Base-by-base conservation (phyloP, 2,888 invertebrate genomes). In the Sympetrum striolatum region DNA sequence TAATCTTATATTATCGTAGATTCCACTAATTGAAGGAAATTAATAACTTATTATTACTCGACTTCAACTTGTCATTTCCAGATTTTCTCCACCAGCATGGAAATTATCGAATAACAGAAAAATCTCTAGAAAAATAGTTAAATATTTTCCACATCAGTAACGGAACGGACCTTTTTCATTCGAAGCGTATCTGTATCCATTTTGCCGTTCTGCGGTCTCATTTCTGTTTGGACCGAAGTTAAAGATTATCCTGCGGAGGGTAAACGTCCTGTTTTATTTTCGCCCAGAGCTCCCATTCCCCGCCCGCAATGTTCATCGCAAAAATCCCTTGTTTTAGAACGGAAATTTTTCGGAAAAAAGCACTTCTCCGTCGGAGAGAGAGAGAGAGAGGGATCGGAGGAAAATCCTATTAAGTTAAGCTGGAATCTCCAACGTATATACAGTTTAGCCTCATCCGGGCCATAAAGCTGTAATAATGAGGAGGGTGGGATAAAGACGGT, bases 331-430 rank as follows among this genome's bases (percentile, higher is more conserved):
- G 81, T 81, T 81, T 81, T 44, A 39, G n/a, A 44, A 10, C 44
- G 8, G 22, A 81, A 81, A 12, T n/a, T 48, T n/a, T 81, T 81
- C 12, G 2, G 2, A 48, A 81, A 81, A 39, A 39, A 44, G 44
- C 81, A 14, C n/a, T 4, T 48, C 81, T 25, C 48, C 25, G n/a
- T n/a, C 44, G 81, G 44, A 39, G 15, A 35, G 37, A 44, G 18
- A 39, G n/a, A n/a, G 25, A 48, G 44, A 39, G 15, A 35, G 37
- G 81, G 18, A 39, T 37, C n/a, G 81, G 64, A 10, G 44, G 39
- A 81, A 48, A 82, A 82, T 82, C 82, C 82, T 82, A 48, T 82
- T 82, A 82, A 82, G 58, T 35, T 53, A 82, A 82, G 82, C 82
- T 35, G 14, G 18, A 58, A 82, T 58, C 35, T 82, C 44, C 44